phyloP scores from a whole-genome alignment of 2,888 invertebrate species.

The Lasioglossum morio region DNA sequence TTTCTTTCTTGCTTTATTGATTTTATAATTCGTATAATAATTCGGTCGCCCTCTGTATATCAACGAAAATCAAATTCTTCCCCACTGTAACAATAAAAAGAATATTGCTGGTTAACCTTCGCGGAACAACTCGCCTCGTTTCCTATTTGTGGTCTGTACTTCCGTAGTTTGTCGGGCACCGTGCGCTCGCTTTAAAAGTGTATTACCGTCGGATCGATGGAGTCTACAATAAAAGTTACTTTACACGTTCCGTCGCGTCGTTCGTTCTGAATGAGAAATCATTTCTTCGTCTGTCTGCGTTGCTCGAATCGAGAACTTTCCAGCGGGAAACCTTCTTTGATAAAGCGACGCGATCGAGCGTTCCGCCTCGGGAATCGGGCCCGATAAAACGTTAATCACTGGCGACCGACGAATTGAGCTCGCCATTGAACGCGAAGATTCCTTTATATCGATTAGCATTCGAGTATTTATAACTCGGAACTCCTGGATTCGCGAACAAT shows the following conservation, averaged over 20 bases:
- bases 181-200: background rate
- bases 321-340: background rate
- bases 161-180: background rate
- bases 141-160: background rate
- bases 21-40: too few relatives aligned
- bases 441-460: slow-evolving; percentile 21
- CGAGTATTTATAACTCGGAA: slow-evolving; percentile 29
- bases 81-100: background rate
- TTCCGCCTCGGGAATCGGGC: background rate
- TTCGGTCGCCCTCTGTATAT: too few relatives aligned
- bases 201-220: background rate
- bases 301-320: background rate
- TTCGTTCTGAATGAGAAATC: slow-evolving; percentile 7
- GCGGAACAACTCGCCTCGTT: background rate
- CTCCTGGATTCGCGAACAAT: background rate
- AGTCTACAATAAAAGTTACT: slow-evolving; percentile 13
- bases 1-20: too few relatives aligned
- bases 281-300: background rate
- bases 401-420: background rate
- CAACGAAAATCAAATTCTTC: background rate
- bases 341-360: background rate
- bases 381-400: slow-evolving; percentile 5
- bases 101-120: background rate
- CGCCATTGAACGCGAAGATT: background rate
- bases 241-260: background rate